Percentiles rank a stretch among this genome's conserved stretches.
phyloP scores from a whole-genome alignment of 2,888 invertebrate species.

The Drosophila yooni region DNA sequence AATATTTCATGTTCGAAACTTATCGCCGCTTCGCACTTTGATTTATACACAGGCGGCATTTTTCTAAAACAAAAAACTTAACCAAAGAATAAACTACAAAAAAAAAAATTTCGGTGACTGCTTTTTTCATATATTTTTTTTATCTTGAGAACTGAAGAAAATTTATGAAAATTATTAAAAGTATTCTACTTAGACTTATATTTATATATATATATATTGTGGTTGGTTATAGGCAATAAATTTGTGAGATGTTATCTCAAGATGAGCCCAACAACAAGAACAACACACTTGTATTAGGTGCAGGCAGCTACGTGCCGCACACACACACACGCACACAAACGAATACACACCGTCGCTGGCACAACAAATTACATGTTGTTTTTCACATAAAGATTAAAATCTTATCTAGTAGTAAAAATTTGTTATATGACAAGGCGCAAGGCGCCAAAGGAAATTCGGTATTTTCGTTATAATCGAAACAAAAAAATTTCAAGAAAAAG shows the following conservation, averaged over 20 bases:
- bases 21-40: constrained; percentile 69
- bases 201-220: constrained; percentile 19
- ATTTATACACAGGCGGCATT: constrained; percentile 74
- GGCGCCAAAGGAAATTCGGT: constrained; percentile 69
- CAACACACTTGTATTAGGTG: constrained; percentile 32
- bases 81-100: constrained; percentile 20
- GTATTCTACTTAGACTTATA: constrained; percentile 74
- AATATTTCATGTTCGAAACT: constrained; percentile 47
- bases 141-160: constrained; percentile 60
- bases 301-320: constrained; percentile 44
- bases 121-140: constrained; percentile 24
- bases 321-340: constrained; percentile 26
- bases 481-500: constrained; percentile 25
- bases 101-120: constrained; percentile 29
- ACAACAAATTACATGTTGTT: constrained; percentile 83
- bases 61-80: constrained; percentile 37
- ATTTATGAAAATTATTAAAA: constrained; percentile 82
- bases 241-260: constrained; percentile 80
- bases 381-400: constrained; percentile 84
- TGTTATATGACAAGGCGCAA: constrained; percentile 78
- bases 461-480: constrained; percentile 62
- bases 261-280: constrained; percentile 59
- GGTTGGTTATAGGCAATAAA: constrained; percentile 78
- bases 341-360: constrained; percentile 29
- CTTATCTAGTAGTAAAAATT: constrained; percentile 82